Base-by-base conservation (phyloP, 2,797 vertebrate genomes). In the Sebastes itinus region DNA sequence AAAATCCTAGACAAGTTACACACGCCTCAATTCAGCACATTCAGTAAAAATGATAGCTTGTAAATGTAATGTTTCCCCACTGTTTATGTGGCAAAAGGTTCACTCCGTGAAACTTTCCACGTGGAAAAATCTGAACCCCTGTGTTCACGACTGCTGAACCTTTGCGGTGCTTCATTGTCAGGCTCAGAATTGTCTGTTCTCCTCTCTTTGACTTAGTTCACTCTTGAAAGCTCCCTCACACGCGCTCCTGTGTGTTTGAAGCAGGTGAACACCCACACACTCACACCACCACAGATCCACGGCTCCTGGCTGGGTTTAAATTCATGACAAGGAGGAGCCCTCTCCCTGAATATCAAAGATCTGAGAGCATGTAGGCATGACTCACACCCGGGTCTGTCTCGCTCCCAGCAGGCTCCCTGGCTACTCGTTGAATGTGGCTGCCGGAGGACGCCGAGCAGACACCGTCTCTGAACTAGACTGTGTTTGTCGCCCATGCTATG, bases 271-370 rank as follows among this genome's bases (percentile, higher is more conserved):
- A 91, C 92, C 91, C 91, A 92, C 93, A 86, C 83, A 67, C 87
- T 90, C 88, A 77, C 90, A 61, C 84, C 81, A 82, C 75, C 88
- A 75, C 76, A 87, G 81, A 85, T 83, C 87, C 62, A 46, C 70
- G 64, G 83, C 88, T 90, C 81, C 83, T 87, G 87, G 92, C 90
- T 92, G 76, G 66, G 86, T 93, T 65, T 69, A 82, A 92, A 92
- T 90, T 91, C 84, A 88, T 86, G 91, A 93, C 87, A 91, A 92
- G 90, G 62, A 92, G 78, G 62, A 92, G 78, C 82, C 87, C 79
- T 88, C 87, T 77, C 87, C 86, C 88, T 92, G 92, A 92, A 95
- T 94, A 94, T 95, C 87, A 94, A 94, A 93, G 91, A 83, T 69
- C 86, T 89, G 85, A 85, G 86, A 83, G 83, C 84, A 83, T 88